A percentile compares a stretch with the other conserved stretches of the same genome.
Evolutionary conservation across 2,888 invertebrate species (phyloP).

Genomic region (Pecten maximus): DNA sequence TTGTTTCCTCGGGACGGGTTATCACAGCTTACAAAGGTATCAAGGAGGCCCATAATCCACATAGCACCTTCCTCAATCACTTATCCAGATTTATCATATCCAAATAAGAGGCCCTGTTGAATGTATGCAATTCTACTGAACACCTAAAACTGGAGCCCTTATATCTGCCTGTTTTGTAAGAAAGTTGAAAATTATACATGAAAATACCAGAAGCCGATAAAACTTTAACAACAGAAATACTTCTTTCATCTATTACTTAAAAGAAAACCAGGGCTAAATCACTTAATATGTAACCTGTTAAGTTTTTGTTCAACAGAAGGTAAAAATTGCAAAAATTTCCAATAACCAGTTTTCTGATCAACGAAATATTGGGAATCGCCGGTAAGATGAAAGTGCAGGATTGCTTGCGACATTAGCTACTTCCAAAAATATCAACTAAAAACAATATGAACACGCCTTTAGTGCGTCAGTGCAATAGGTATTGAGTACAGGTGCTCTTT

Average conservation of each 20-base stretch:
- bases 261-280: too few species aligned
- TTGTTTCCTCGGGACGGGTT: not conserved
- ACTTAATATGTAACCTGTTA: too few species aligned
- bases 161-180: not conserved
- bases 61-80: conserved; percentile 24
- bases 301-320: not conserved
- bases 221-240: not conserved
- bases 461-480: too few species aligned
- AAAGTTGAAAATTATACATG: not conserved
- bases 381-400: too few species aligned
- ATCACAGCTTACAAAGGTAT: conserved; percentile 32
- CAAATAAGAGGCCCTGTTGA: not conserved
- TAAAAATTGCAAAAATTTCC: not conserved
- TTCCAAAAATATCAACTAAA: too few species aligned
- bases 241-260: not conserved
- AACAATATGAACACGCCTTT: too few species aligned
- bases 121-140: not conserved
- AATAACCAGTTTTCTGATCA: not conserved
- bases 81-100: not conserved
- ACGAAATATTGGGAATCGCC: too few species aligned
- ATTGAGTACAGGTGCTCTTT: too few species aligned
- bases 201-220: not conserved
- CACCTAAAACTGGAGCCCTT: not conserved
- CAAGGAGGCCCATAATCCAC: not conserved
- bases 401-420: too few species aligned